These are phyloP conservation scores for Urocyon cinereoargenteus DNA, from an alignment of 2,797 vertebrate genomes.

Conservation along the genomic window DNA sequence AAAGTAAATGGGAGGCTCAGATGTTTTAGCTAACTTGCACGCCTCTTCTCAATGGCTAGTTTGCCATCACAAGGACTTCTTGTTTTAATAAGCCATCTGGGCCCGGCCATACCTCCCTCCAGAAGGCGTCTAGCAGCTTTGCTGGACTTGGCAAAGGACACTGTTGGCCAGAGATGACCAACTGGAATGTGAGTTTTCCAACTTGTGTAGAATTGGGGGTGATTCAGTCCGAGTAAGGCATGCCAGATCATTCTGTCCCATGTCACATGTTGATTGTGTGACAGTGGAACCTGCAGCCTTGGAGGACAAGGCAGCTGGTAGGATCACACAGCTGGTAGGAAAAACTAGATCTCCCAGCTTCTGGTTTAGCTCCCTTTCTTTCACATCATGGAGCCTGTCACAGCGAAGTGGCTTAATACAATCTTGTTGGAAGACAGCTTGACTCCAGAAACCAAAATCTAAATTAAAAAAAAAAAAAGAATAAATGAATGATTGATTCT, in stretches of 20 bases:
- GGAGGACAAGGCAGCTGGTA: neutral
- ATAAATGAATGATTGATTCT: neutral
- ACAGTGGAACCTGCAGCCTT: neutral
- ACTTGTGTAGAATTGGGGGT: neutral
- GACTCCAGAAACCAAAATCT: neutral
- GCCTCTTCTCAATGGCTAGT: neutral
- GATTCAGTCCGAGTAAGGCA: neutral
- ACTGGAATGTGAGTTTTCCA: neutral
- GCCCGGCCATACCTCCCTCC: neutral
- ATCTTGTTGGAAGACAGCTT: neutral
- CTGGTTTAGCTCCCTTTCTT: neutral
- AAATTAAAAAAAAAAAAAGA: neutral
- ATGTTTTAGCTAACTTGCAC: neutral
- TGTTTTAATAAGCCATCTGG: conserved; percentile 52
- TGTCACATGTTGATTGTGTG: fast-evolving
- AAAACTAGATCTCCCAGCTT: neutral
- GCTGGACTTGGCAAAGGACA: neutral
- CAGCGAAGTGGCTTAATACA: neutral
- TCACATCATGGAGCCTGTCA: neutral
- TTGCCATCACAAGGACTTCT: neutral
- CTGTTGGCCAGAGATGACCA: neutral
- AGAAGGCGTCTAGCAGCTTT: conserved; percentile 52
- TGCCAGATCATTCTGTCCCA: neutral
- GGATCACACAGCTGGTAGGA: neutral
- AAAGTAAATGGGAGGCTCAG: conserved; percentile 37